These are phyloP conservation scores for Pseudomyrmex gracilis DNA, from an alignment of 1,140 invertebrate species.

Conservation along the genomic window DNA sequence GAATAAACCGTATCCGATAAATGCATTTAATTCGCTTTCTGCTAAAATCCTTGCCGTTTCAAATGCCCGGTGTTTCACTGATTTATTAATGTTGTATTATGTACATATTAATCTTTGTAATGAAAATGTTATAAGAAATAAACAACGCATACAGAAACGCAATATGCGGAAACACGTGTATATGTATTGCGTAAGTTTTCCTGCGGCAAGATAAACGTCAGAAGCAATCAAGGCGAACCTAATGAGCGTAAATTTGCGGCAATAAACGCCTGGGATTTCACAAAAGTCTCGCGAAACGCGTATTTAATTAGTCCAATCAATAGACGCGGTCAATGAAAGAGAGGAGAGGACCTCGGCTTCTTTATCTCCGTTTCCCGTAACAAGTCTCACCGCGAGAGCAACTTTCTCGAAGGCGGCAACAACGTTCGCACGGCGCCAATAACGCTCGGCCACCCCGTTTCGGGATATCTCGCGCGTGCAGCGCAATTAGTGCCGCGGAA, in stretches of 20 bases:
- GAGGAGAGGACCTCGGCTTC: neutral
- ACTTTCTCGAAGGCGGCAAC: constrained; percentile 35
- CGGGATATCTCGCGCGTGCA: constrained; percentile 17
- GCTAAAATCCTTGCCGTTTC: neutral
- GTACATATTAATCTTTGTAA: neutral
- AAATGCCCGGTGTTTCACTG: neutral
- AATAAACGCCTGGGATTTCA: neutral
- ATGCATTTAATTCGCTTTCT: neutral
- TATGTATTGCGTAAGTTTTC: neutral
- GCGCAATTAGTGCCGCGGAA: constrained; percentile 64
- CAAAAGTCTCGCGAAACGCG: neutral
- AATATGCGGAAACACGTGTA: too few species aligned
- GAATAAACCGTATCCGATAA: constrained; percentile 4
- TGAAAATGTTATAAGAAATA: neutral
- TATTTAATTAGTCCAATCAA: constrained; percentile 42
- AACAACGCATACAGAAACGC: too few species aligned
- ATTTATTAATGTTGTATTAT: neutral
- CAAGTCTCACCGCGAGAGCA: neutral
- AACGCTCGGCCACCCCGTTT: constrained; percentile 23
- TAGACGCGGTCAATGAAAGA: neutral
- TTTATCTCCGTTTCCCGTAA: constrained; percentile 17
- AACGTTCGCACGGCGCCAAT: constrained; percentile 38
- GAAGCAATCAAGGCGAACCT: neutral
- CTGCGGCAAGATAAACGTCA: neutral
- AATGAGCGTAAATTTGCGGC: neutral